Conservation (phyloP, 1,140 invertebrate genomes). For the Lineus longissimus region DNA sequence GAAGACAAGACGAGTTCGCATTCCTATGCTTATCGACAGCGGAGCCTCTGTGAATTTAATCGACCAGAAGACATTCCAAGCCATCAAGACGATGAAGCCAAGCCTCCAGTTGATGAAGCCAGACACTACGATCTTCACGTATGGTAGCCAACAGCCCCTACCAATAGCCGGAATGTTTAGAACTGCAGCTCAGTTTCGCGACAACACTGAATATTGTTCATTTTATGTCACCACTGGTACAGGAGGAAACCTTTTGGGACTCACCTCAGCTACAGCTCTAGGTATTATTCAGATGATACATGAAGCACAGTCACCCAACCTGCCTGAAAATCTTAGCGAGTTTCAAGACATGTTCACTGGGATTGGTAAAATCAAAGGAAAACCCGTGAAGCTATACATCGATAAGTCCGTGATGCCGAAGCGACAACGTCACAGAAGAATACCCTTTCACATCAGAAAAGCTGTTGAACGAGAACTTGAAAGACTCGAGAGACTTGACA, state of each 20-base stretch:
- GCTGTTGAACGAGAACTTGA: slow-evolving; percentile 20
- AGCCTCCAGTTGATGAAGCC: neutral
- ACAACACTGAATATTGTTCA: neutral
- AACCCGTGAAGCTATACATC: slow-evolving; percentile 27
- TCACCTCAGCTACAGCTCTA: neutral
- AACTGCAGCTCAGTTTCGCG: neutral
- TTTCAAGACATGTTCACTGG: slow-evolving; percentile 20
- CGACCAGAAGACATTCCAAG: neutral
- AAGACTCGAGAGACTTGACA: slow-evolving; percentile 22
- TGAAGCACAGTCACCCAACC: neutral
- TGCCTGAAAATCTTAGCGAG: neutral
- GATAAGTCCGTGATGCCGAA: slow-evolving; percentile 23
- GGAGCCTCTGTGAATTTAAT: neutral
- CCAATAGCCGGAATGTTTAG: neutral
- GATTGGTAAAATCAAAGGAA: slow-evolving; percentile 25
- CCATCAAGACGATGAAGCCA: neutral
- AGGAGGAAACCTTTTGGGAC: neutral
- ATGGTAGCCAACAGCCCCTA: neutral
- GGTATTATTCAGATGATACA: neutral
- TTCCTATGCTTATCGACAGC: neutral
- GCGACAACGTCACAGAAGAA: slow-evolving; percentile 19
- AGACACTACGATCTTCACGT: neutral
- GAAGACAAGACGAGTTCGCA: neutral
- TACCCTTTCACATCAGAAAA: slow-evolving; percentile 25
- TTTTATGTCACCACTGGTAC: neutral